These are phyloP conservation scores for Balanococcus diminutus DNA, from an alignment of 2,888 invertebrate genomes.

Conservation along the genomic window DNA sequence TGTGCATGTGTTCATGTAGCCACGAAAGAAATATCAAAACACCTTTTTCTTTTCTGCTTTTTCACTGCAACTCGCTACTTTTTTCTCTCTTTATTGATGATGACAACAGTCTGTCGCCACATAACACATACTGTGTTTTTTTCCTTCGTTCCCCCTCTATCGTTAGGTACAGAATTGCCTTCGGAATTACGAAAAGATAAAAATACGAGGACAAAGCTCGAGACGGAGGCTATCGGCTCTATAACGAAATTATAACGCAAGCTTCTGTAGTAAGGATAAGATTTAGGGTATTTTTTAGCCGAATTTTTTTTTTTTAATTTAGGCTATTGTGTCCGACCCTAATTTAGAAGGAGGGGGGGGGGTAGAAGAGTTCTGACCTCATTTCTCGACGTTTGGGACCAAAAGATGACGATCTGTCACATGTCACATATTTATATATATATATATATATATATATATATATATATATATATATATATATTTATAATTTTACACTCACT, in stretches of 20 bases:
- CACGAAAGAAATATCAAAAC: conserved; percentile 37
- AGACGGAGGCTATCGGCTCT: neutral
- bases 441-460: no score
- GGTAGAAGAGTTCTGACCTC: no score
- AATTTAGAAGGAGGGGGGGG: no score
- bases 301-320: no score
- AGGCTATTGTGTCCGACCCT: no score
- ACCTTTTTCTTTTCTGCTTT: neutral
- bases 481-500: no score
- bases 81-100: conserved; percentile 4
- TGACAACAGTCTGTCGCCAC: conserved; percentile 17
- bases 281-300: neutral
- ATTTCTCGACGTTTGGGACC: no score
- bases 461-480: no score
- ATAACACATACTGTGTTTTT: neutral
- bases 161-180: no score
- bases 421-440: no score
- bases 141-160: neutral
- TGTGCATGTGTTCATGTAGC: neutral
- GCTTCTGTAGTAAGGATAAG: neutral
- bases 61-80: neutral
- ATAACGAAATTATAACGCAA: neutral
- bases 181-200: neutral
- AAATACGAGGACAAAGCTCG: neutral
- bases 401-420: no score